These are phyloP conservation scores for Gymnoscelis rufifasciata DNA, from an alignment of 2,888 invertebrate genomes.

Conservation along the genomic window DNA sequence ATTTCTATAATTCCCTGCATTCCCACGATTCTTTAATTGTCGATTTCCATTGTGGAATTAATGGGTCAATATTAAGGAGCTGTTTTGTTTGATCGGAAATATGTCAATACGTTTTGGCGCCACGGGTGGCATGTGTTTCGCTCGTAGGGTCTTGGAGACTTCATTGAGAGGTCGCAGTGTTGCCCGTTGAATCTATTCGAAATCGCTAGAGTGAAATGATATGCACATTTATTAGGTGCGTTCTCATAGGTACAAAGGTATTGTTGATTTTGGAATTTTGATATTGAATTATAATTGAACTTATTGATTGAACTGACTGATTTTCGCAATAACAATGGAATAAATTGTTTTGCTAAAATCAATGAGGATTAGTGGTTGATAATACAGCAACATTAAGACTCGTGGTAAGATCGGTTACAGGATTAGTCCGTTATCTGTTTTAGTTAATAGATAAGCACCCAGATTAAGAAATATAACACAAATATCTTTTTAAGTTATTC, in stretches of 20 bases:
- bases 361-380: too few species aligned
- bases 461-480: too few species aligned
- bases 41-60: constrained; percentile 70
- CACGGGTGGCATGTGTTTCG: constrained; percentile 51
- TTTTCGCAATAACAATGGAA: too few species aligned
- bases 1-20: constrained; percentile 60
- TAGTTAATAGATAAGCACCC: too few species aligned
- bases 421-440: too few species aligned
- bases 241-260: constrained; percentile 48
- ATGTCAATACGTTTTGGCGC: constrained; percentile 66
- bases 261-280: constrained; percentile 12
- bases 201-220: constrained; percentile 71
- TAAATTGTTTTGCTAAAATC: too few species aligned
- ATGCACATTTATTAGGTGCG: constrained; percentile 70
- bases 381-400: too few species aligned
- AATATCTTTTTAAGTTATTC: too few species aligned
- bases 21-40: constrained; percentile 76
- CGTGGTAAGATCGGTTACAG: too few species aligned
- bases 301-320: neutral
- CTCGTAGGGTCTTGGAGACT: constrained; percentile 3
- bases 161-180: constrained; percentile 20
- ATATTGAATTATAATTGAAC: constrained; percentile 8
- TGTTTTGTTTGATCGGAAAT: constrained; percentile 73
- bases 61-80: constrained; percentile 72
- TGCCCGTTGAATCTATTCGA: constrained; percentile 49